Evolutionary conservation across 2,113 vertebrate genomes (phyloP).

Genomic region (Psittacula cyanocephala): DNA sequence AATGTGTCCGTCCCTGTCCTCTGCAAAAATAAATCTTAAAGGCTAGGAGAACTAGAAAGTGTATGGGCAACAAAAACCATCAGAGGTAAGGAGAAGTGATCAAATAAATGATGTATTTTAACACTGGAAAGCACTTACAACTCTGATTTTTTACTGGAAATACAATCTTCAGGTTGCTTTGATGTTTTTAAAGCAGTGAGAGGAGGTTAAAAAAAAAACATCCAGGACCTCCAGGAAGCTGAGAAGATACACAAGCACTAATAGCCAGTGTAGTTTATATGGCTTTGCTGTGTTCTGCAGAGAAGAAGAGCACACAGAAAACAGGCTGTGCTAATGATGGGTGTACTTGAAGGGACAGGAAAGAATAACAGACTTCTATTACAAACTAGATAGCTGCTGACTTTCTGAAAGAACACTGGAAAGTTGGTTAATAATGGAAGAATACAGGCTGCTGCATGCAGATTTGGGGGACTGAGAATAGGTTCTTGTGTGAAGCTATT

Average conservation of each 20-base stretch:
- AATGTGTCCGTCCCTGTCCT: not conserved
- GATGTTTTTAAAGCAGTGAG: not conserved
- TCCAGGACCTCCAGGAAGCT: not conserved
- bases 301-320: not conserved
- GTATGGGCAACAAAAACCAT: accelerated
- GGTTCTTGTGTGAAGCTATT: not conserved
- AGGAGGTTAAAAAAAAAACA: not conserved
- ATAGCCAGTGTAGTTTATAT: not conserved
- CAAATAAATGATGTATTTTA: not conserved
- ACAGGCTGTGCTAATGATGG: not conserved
- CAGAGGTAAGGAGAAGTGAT: not conserved
- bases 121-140: not conserved
- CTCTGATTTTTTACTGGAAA: not conserved
- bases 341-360: not conserved
- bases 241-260: not conserved
- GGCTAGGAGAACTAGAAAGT: not conserved
- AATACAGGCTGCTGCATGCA: not conserved
- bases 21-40: not conserved
- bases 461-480: not conserved
- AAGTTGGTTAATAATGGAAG: not conserved
- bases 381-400: not conserved
- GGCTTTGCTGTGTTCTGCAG: not conserved
- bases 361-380: not conserved
- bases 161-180: not conserved
- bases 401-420: not conserved